These are phyloP conservation scores for Aleiodes testaceus DNA, from an alignment of 2,888 invertebrate genomes.

Conservation along the genomic window DNA sequence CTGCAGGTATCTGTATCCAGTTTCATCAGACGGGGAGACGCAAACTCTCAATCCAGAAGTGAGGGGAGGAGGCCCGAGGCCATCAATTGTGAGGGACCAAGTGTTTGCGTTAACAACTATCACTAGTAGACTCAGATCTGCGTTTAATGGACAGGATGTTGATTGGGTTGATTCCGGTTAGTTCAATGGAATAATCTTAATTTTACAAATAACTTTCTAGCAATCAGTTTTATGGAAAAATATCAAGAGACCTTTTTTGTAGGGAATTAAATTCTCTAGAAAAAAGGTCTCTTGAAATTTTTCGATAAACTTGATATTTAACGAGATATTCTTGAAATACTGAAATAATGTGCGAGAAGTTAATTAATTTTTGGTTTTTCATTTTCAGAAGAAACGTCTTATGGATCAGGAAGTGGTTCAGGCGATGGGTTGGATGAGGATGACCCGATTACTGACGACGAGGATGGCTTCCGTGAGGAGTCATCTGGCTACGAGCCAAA, in stretches of 20 bases:
- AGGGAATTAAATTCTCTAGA: too few relatives aligned
- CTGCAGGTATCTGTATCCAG: conserved; percentile 78
- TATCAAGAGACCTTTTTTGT: too few relatives aligned
- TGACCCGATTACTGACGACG: conserved; percentile 68
- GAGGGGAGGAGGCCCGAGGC: conserved; percentile 71
- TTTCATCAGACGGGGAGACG: conserved; percentile 81
- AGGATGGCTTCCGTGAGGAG: conserved; percentile 68
- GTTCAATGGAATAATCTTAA: conserved; percentile 18
- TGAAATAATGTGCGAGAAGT: too few relatives aligned
- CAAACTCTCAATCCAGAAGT: conserved; percentile 84
- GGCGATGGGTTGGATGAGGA: conserved; percentile 78
- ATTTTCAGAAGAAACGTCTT: conserved; percentile 75
- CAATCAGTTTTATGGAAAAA: too few relatives aligned
- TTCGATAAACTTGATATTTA: too few relatives aligned
- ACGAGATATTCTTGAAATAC: too few relatives aligned
- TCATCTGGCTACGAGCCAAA: conserved; percentile 71
- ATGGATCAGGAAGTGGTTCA: conserved; percentile 83
- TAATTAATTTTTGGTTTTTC: background rate
- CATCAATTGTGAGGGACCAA: conserved; percentile 80
- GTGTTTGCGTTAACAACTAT: conserved; percentile 84
- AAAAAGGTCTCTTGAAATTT: too few relatives aligned
- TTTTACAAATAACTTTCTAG: too few relatives aligned
- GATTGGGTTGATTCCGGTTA: conserved; percentile 84
- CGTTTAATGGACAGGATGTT: conserved; percentile 93
- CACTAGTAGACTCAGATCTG: conserved; percentile 87